Evolutionary conservation across 2,113 vertebrate genomes (phyloP).

Genomic region (Xyliphius kryptos): DNA sequence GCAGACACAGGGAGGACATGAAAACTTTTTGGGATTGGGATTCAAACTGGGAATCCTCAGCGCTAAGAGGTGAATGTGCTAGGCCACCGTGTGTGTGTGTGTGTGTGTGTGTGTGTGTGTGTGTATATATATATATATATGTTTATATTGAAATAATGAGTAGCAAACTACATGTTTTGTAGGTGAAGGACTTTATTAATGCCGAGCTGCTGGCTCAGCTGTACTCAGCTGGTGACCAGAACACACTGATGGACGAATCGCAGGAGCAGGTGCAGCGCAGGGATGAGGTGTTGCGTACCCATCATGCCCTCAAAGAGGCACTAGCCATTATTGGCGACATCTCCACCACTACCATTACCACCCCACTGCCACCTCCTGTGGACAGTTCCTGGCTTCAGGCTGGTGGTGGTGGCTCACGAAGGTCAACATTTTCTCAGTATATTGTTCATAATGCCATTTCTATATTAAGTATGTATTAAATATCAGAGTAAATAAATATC

Average conservation of each 20-base stretch:
- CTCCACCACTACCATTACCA: conserved; percentile 79
- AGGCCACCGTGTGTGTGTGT: no score
- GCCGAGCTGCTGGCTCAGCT: conserved; percentile 88
- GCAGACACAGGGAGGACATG: no score
- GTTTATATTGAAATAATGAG: no score
- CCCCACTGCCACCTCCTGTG: conserved; percentile 82
- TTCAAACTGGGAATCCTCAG: no score
- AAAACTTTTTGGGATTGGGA: no score
- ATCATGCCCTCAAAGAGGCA: conserved; percentile 84
- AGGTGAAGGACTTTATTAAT: conserved; percentile 98
- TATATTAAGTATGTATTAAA: no score
- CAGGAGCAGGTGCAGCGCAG: conserved; percentile 83
- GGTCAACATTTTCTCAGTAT: no score
- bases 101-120: no score
- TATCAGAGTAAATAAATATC: no score
- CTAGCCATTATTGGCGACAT: conserved; percentile 84
- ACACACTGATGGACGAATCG: conserved; percentile 89
- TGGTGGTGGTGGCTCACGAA: conserved; percentile 46
- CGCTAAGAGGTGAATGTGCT: no score
- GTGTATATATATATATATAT: no score
- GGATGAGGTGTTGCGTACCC: conserved; percentile 83
- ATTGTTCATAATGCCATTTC: no score
- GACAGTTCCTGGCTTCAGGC: conserved; percentile 76
- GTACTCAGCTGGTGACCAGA: conserved; percentile 91
- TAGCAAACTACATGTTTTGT: neutral